Evolutionary conservation across 2,888 invertebrate species (phyloP), one percentile per base, ranked within the genome.

Genomic region (Eledona agricola): DNA sequence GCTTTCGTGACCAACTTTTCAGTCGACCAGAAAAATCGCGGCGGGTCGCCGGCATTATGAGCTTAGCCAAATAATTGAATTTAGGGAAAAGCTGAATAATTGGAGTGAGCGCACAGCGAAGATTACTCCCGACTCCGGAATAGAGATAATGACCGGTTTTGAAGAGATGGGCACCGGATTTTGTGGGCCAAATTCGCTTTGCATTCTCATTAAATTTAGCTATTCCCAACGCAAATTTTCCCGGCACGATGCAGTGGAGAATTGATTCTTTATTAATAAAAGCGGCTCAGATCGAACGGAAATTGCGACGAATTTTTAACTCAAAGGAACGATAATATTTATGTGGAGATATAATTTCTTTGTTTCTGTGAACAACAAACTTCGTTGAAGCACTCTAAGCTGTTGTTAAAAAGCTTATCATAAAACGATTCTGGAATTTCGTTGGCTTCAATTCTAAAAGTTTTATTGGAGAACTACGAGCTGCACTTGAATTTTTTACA

Each of bases 61-160:
- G 32, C 49, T 47, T 50, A 47, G 42, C 28, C 47, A 42, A 42
- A 53, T 53, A 53, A 53, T 53, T 53, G 40, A 53, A 53, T 47
- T 53, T 53, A 32, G 46, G 19, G 49, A 50, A 47, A 53, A 53
- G 35, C 38, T 40, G 37, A 52, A 52, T 46, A 43, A 51, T 52
- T 28, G 37, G 31, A 17, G 17, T 9, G 38, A 31, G 37, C 37
- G 34, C 26, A 17, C 26, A 35, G 34, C 25, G 47, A 34, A 47
- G 47, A 47, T 37, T 47, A 47, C 20, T 28, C 11, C 34, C 32
- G 16, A 12, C 32, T 32, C 31, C 23, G 25, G 16, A 45, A 17
- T 45, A 15, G 45, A 15, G 34, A 45, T 45, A 45, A 45, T 45
- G 45, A 45, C 45, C 45, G 34, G 45, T 34, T 32, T 45, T 45